phyloP scores from a whole-genome alignment of 2,797 vertebrate genomes.

The Rhadinocentrus ornatus region DNA sequence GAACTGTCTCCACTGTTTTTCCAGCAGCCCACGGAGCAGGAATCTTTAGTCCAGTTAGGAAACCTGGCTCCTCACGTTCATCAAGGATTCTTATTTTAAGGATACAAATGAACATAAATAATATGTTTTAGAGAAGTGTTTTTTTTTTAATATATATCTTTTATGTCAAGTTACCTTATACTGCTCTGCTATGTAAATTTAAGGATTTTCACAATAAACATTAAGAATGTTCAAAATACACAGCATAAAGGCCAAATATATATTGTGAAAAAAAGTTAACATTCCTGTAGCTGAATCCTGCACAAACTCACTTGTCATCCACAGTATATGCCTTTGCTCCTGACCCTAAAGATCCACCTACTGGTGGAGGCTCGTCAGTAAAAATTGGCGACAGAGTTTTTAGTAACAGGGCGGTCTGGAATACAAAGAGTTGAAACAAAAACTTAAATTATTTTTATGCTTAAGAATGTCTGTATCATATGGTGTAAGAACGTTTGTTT shows the following conservation, averaged over 20 bases:
- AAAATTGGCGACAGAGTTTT: conserved; percentile 95
- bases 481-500: background rate
- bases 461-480: background rate
- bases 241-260: background rate
- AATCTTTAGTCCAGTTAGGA: conserved; percentile 97
- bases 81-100: conserved; percentile 89
- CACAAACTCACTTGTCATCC: conserved; percentile 88
- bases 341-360: conserved; percentile 81
- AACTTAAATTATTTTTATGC: background rate
- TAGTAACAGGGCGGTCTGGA: conserved; percentile 94
- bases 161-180: background rate
- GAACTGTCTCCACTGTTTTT: conserved; percentile 97
- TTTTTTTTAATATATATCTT: background rate
- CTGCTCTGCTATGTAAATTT: background rate
- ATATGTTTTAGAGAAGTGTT: conserved; percentile 2
- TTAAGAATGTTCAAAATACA: background rate
- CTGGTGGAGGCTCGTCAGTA: conserved; percentile 84
- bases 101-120: background rate
- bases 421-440: conserved; percentile 26
- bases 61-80: conserved; percentile 96
- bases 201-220: too few species aligned
- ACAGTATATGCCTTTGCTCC: conserved; percentile 84
- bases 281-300: background rate
- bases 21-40: conserved; percentile 99
- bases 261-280: background rate